phyloP scores from a whole-genome alignment of 2,797 vertebrate species.

The Protosalanx chinensis region DNA sequence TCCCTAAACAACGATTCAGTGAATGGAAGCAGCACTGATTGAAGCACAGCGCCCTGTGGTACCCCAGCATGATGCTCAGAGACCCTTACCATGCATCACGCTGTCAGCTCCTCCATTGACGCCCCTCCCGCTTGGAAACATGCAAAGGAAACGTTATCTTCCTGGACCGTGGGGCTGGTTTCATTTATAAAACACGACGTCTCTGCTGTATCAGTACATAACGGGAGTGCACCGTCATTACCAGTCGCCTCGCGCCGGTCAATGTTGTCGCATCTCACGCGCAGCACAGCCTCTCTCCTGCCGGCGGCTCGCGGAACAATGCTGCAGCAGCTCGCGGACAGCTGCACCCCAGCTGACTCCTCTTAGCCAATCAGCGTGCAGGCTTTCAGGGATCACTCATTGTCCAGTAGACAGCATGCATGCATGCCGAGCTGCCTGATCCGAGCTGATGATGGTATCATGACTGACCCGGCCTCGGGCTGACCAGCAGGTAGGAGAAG shows the following conservation, averaged over 20 bases:
- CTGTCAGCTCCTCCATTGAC: conserved; percentile 49
- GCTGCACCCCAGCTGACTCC: conserved; percentile 68
- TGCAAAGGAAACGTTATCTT: conserved; percentile 6
- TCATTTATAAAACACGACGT: conserved; percentile 28
- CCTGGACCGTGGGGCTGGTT: conserved; percentile 28
- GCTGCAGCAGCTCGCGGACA: conserved; percentile 73
- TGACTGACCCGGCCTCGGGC: neutral
- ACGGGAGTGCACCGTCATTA: conserved; percentile 21
- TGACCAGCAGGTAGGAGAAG: neutral
- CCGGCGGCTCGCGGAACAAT: conserved; percentile 76
- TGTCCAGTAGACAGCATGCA: neutral
- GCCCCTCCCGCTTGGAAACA: conserved; percentile 46
- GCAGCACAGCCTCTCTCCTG: conserved; percentile 50
- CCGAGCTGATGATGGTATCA: neutral
- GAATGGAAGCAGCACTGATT: neutral
- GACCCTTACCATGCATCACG: conserved; percentile 74
- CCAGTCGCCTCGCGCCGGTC: conserved; percentile 48
- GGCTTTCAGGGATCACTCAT: conserved; percentile 31
- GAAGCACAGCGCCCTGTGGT: neutral
- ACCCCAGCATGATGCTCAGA: neutral
- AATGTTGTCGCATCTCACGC: conserved; percentile 53
- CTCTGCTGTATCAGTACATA: conserved; percentile 10
- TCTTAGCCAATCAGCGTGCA: conserved; percentile 64
- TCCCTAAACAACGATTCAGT: conserved; percentile 1
- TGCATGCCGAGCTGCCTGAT: neutral